These are phyloP conservation scores for Drosophila jambulina DNA, from an alignment of 1,140 invertebrate genomes.

Conservation along the genomic window DNA sequence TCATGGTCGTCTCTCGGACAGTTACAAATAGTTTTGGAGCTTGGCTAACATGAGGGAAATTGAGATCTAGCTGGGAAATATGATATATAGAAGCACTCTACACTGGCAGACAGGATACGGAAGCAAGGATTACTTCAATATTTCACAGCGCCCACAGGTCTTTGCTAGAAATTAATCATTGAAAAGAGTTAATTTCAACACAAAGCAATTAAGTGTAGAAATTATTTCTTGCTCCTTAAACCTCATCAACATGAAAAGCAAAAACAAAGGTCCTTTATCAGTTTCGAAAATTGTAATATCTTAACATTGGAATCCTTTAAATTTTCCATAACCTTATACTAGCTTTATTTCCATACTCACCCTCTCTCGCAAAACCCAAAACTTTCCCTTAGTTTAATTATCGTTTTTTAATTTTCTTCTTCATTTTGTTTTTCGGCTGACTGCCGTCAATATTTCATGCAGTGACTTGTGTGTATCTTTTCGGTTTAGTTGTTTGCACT, in stretches of 20 bases:
- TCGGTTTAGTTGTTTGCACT: slow-evolving; percentile 51
- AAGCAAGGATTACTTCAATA: neutral
- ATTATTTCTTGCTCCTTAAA: no score
- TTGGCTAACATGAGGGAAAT: slow-evolving; percentile 5
- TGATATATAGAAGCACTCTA: slow-evolving; percentile 16
- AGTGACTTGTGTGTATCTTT: slow-evolving; percentile 46
- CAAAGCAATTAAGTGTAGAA: neutral
- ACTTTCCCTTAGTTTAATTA: slow-evolving; percentile 57
- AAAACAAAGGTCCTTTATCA: neutral
- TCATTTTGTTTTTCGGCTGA: slow-evolving; percentile 19
- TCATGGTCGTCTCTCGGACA: slow-evolving; percentile 44
- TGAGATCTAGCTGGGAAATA: slow-evolving; percentile 1
- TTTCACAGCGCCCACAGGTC: neutral
- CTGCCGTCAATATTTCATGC: slow-evolving; percentile 64
- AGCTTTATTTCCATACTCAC: neutral
- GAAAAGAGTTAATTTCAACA: neutral
- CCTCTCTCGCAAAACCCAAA: neutral
- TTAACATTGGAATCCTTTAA: neutral
- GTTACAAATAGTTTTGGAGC: slow-evolving; percentile 27
- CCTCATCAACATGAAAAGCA: neutral
- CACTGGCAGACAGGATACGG: neutral
- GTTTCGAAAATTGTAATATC: neutral
- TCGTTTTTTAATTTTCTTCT: slow-evolving; percentile 13
- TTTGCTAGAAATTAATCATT: neutral
- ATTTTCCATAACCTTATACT: neutral